Base-by-base conservation (phyloP, 92 coral and sea anemone species). In the Desmophyllum pertusum region DNA sequence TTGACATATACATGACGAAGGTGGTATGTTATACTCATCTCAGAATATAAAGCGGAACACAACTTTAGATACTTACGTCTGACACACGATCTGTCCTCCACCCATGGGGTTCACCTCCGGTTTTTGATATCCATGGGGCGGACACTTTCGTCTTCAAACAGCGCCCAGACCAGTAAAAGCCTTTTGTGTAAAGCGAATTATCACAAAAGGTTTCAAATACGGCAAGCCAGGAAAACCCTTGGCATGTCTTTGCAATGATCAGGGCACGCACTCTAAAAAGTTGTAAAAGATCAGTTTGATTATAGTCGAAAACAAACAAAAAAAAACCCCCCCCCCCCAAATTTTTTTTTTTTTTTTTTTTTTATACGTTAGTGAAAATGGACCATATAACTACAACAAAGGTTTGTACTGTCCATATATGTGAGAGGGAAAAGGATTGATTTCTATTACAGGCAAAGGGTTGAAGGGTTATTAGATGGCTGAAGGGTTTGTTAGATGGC, bases 181-280 rank as follows among this genome's bases (percentile, higher is more conserved):
- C 39, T 61, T n/a, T n/a, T n/a, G n/a, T 39, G 81, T 7, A 36
- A 57, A 77, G 70, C 35, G 69, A 48, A 55, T 77, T 15, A 11
- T 70, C 81, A 38, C n/a, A n/a, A n/a, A n/a, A n/a, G n/a, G 3
- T 33, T 36, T 77, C 81, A 55, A 70, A 77, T 10, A 77, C 63
- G 25, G 36, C n/a, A n/a, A 77, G 66, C n/a, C 81, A 77, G 29
- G 79, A 30, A 15, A 30, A 45, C 13, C 15, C n/a, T 77, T 55
- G 33, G 29, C 81, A 77, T 13, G 19, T 38, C 35, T n/a, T 77
- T 77, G 70, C 69, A 77, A 38, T 77, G n/a, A n/a, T 77, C 27
- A 23, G 36, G 7, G 79, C n/a, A n/a, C 31, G 31, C 79, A 75
- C 37, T 18, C 79, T 75, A 6, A 19, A 52, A 1, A 33, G 30